Evolutionary conservation across 2,888 invertebrate species (phyloP).

Genomic region (Agrochola circellaris): DNA sequence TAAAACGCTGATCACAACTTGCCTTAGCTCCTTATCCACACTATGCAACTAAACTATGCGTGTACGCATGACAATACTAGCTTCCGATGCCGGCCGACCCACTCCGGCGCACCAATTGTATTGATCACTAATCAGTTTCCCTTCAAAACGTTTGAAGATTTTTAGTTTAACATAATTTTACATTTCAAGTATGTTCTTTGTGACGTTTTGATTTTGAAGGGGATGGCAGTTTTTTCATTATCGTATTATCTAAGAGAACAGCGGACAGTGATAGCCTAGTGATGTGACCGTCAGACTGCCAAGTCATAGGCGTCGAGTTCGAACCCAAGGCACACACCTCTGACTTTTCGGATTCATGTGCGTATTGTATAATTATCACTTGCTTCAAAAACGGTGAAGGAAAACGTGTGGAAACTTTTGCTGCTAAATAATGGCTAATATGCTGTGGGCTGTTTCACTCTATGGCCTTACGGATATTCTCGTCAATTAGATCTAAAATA

Average conservation of each 20-base stretch:
- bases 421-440: no score
- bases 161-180: conserved; percentile 56
- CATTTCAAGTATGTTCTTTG: conserved; percentile 16
- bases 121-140: conserved; percentile 62
- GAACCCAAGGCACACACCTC: no score
- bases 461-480: no score
- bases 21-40: conserved; percentile 65
- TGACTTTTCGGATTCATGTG: no score
- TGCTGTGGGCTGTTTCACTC: no score
- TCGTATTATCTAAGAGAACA: background rate
- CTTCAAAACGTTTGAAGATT: conserved; percentile 29
- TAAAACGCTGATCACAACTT: background rate
- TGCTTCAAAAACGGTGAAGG: no score
- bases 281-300: no score
- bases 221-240: background rate
- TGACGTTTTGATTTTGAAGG: background rate
- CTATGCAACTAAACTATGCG: conserved; percentile 55
- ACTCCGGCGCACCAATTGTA: conserved; percentile 56
- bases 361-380: no score
- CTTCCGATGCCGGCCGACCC: conserved; percentile 74
- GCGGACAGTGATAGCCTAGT: no score
- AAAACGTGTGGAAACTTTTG: no score
- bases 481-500: no score
- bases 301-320: no score
- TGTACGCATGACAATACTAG: conserved; percentile 68